Evolutionary conservation across 2,113 vertebrate species (phyloP).

Genomic region (Neolamprologus devosi): DNA sequence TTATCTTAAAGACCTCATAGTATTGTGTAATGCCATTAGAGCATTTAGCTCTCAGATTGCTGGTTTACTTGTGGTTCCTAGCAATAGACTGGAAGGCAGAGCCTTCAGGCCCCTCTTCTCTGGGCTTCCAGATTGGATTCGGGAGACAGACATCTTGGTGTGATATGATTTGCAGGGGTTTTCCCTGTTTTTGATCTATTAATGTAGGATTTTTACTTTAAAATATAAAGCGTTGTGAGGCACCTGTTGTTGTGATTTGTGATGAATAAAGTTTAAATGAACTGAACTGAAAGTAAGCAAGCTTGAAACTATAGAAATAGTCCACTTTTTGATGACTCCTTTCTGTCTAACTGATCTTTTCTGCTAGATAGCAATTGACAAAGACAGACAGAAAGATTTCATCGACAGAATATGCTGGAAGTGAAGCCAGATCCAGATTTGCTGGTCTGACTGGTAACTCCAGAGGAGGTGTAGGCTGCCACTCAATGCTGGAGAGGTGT

Average conservation of each 20-base stretch:
- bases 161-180: background rate
- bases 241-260: background rate
- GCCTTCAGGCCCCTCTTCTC: background rate
- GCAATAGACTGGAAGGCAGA: background rate
- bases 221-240: background rate
- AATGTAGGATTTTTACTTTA: background rate
- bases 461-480: conserved; percentile 33
- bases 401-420: conserved; percentile 1
- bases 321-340: background rate
- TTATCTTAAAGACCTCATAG: background rate
- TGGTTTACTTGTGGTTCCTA: background rate
- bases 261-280: background rate
- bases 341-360: background rate
- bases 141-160: background rate
- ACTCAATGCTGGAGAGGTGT: conserved; percentile 38
- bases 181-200: background rate
- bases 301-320: background rate
- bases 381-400: background rate
- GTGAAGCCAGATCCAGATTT: conserved; percentile 30
- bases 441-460: conserved; percentile 65
- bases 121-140: background rate
- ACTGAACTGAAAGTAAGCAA: background rate
- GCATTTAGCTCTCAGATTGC: background rate
- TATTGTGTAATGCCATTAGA: background rate
- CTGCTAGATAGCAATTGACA: background rate